Conservation (phyloP, 2,888 invertebrate genomes). For the Pegoplata infirma region DNA sequence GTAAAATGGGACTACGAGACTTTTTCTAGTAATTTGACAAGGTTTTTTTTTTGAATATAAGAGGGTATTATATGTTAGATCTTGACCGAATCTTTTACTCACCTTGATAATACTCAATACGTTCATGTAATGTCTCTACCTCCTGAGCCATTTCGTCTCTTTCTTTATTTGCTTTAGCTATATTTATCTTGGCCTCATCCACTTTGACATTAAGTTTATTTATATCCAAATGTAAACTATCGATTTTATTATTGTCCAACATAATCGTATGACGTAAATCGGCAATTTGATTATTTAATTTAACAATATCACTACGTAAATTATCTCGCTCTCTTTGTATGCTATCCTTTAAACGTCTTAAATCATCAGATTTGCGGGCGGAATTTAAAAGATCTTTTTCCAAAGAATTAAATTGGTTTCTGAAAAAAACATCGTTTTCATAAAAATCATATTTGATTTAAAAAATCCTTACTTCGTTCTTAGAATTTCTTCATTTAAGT, state of each 20-base stretch:
- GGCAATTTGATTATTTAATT: slow-evolving; percentile 69
- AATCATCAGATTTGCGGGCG: slow-evolving; percentile 68
- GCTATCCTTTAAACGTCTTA: slow-evolving; percentile 69
- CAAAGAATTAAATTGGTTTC: slow-evolving; percentile 70
- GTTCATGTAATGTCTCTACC: slow-evolving; percentile 68
- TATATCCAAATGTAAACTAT: slow-evolving; percentile 70
- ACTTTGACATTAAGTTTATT: slow-evolving; percentile 68
- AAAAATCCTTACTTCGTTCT: slow-evolving; percentile 65
- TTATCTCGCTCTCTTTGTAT: slow-evolving; percentile 71
- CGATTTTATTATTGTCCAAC: slow-evolving; percentile 69
- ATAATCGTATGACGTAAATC: slow-evolving; percentile 71
- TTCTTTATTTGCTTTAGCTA: slow-evolving; percentile 68
- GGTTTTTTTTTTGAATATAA: no score
- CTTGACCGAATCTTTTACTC: no score
- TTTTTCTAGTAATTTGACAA: no score
- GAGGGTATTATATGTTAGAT: no score
- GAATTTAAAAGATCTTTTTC: slow-evolving; percentile 71
- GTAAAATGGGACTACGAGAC: no score
- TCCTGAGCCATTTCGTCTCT: slow-evolving; percentile 70
- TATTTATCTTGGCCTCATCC: slow-evolving; percentile 67
- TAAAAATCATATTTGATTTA: neutral
- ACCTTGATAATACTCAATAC: slow-evolving; percentile 65
- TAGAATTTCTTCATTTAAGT: slow-evolving; percentile 68
- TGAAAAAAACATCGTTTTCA: no score
- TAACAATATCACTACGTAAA: slow-evolving; percentile 70